A percentile compares a stretch with the other conserved stretches of the same genome.
Conservation (phyloP, 2,797 vertebrate species). For the Enteromius thamalakanensis region DNA sequence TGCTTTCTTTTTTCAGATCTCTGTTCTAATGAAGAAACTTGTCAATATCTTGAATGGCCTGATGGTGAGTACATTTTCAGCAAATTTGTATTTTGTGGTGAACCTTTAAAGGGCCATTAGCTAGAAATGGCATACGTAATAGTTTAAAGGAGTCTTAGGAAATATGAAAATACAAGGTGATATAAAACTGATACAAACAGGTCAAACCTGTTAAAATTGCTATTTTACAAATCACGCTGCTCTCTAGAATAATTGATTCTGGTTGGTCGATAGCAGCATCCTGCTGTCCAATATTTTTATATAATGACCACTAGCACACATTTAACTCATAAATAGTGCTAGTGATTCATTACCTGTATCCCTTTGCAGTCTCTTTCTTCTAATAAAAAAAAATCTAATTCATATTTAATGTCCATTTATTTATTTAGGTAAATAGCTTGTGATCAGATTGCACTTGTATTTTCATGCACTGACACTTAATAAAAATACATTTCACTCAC, state of each 20-base stretch:
- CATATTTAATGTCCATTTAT: neutral
- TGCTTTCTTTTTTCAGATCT: neutral
- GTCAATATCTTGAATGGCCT: neutral
- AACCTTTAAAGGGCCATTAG: too few species aligned
- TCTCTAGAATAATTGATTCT: constrained; percentile 11
- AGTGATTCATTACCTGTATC: neutral
- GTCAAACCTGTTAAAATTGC: neutral
- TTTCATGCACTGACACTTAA: too few species aligned
- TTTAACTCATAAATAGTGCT: neutral
- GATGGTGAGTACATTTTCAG: neutral
- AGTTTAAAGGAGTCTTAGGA: neutral
- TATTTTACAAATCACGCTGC: neutral
- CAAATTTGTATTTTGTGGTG: neutral
- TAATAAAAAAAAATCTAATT: neutral
- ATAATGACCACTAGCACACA: neutral
- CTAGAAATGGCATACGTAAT: neutral
- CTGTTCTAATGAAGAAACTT: neutral
- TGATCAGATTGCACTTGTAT: too few species aligned
- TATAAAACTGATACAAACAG: neutral
- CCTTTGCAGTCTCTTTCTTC: neutral
- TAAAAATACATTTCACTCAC: neutral
- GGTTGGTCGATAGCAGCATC: neutral
- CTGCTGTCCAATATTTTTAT: neutral
- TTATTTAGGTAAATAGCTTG: neutral
- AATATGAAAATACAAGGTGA: neutral